Conservation (phyloP, 2,113 vertebrate genomes). For the Shinisaurus crocodilurus region DNA sequence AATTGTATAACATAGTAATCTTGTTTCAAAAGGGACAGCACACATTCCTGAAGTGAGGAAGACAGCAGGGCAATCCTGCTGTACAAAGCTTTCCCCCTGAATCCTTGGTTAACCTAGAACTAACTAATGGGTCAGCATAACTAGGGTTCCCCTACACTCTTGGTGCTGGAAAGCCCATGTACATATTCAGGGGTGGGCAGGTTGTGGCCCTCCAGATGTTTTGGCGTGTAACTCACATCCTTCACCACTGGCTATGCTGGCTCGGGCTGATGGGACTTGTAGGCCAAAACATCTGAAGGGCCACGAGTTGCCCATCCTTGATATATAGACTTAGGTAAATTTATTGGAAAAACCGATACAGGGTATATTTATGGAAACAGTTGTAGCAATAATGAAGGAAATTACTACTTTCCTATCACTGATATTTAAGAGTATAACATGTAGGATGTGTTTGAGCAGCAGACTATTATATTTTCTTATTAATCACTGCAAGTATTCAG, state of each 20-base stretch:
- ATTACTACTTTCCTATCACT: conserved; percentile 15
- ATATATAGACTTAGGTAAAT: background rate
- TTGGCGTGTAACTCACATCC: too few species aligned
- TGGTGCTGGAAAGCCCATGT: background rate
- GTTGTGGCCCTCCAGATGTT: too few species aligned
- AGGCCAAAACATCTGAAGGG: too few species aligned
- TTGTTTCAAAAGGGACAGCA: background rate
- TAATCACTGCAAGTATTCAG: conserved; percentile 14
- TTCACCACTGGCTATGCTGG: too few species aligned
- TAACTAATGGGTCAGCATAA: background rate
- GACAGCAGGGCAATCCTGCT: background rate
- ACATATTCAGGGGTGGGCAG: background rate
- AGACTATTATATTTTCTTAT: conserved; percentile 15
- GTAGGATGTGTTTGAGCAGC: background rate
- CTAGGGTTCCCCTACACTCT: background rate
- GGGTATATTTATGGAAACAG: background rate
- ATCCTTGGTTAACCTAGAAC: background rate
- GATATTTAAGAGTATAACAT: conserved; percentile 2
- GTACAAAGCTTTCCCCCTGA: background rate
- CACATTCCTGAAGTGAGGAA: background rate
- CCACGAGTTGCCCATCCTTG: too few species aligned
- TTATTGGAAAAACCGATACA: background rate
- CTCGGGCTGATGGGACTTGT: too few species aligned
- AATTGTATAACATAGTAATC: background rate
- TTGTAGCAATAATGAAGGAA: conserved; percentile 8